Evolutionary conservation across 2,888 invertebrate genomes (phyloP).

Genomic region (Choristoneura rosaceana): DNA sequence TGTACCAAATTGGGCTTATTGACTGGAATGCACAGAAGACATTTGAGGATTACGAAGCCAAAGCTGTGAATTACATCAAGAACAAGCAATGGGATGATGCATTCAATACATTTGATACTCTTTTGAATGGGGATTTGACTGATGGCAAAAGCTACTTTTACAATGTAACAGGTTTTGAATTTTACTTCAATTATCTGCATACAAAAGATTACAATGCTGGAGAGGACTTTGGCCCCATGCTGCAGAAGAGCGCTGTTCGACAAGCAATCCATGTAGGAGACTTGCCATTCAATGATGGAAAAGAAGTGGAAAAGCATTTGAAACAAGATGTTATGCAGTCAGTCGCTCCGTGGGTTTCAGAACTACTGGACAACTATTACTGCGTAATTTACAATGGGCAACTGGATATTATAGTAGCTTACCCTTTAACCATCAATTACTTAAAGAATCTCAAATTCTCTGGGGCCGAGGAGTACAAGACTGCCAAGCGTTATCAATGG

Average conservation of each 20-base stretch:
- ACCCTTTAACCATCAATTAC: constrained; percentile 93
- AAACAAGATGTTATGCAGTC: constrained; percentile 93
- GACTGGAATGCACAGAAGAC: constrained; percentile 86
- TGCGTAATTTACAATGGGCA: constrained; percentile 96
- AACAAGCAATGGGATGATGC: constrained; percentile 88
- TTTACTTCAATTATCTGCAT: constrained; percentile 90
- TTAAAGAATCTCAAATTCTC: constrained; percentile 89
- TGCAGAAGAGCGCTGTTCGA: constrained; percentile 87
- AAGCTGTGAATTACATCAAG: constrained; percentile 86
- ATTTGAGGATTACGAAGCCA: constrained; percentile 87
- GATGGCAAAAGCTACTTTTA: constrained; percentile 87
- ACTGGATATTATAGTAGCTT: constrained; percentile 95
- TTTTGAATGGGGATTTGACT: constrained; percentile 89
- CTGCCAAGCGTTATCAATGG: constrained; percentile 89
- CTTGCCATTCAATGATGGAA: constrained; percentile 87
- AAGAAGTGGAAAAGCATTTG: constrained; percentile 89
- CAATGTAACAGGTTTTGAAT: constrained; percentile 91
- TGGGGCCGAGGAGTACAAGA: constrained; percentile 87
- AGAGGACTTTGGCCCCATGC: constrained; percentile 85
- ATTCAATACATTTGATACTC: constrained; percentile 88
- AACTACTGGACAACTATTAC: constrained; percentile 88
- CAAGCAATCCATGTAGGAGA: constrained; percentile 94
- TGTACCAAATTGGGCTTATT: constrained; percentile 91
- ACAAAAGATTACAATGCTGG: constrained; percentile 83
- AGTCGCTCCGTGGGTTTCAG: constrained; percentile 89